Conservation (phyloP, 2,888 invertebrate species). For the Rhimphoctona megacephalus region DNA sequence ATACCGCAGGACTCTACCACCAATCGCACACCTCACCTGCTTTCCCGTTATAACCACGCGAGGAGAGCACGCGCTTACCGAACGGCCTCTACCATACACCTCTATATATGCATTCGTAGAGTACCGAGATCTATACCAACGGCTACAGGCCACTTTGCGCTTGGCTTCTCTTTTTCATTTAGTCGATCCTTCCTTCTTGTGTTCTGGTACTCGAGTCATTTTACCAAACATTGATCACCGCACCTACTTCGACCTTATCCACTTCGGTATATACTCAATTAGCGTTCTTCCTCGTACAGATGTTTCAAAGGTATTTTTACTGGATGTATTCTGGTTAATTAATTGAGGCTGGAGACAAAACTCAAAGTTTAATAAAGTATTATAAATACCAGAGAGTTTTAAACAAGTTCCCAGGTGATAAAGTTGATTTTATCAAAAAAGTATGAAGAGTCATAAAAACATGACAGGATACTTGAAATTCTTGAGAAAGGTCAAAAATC, state of each 20-base stretch:
- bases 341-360: neutral
- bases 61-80: slow-evolving; percentile 62
- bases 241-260: neutral
- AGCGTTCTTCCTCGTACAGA: neutral
- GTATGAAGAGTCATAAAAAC: neutral
- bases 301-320: neutral
- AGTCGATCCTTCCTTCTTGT: slow-evolving; percentile 1
- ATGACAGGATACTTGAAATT: neutral
- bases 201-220: neutral
- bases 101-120: slow-evolving; percentile 41
- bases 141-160: slow-evolving; percentile 41
- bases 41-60: slow-evolving; percentile 68
- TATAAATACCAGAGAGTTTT: neutral
- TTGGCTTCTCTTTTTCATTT: slow-evolving; percentile 29
- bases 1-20: slow-evolving; percentile 51
- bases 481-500: neutral
- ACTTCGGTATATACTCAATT: neutral
- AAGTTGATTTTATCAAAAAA: neutral
- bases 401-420: neutral
- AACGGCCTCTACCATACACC: slow-evolving; percentile 41
- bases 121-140: slow-evolving; percentile 33
- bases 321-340: neutral
- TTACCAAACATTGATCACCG: neutral
- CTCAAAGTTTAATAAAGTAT: neutral
- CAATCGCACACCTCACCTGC: slow-evolving; percentile 65